Base-by-base conservation (phyloP, 2,797 vertebrate genomes). In the Enteromius trimaculatus region DNA sequence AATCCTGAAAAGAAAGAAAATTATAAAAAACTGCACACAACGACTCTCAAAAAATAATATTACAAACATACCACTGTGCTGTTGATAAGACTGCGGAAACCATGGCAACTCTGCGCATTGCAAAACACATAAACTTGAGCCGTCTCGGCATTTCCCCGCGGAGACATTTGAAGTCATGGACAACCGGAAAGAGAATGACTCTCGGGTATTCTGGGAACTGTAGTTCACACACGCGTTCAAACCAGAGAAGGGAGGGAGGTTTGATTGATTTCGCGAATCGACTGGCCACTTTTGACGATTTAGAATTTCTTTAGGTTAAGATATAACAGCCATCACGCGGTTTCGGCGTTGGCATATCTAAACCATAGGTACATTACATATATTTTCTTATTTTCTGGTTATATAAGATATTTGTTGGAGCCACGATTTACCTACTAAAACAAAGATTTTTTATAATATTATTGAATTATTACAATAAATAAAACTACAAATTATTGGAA, bases 161-260 rank as follows among this genome's bases (percentile, higher is more conserved):
- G 79, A 75, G 58, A 66, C 17, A 62, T 85, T 86, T 86, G 29
- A 83, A 66, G 58, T 19, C 60, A 14, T 26, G 83, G 77, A 83
- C 82, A 78, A 75, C 34, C 79, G 81, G 86, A 87, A 81, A 44
- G 2, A 21, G 64, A 37, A 55, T 14, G 37, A 8, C 9, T 42
- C 29, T 49, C 23, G 4, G 21, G 84, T 79, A 84, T 85, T 86
- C 13, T 89, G 86, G 90, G 89, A 85, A 77, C 55, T 86, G 82
- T 77, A 51, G 88, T 89, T 51, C 13, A 31, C 1, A 14, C 7
- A 23, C 37, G 11, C 39, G 39, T 51, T 68, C 13, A 47, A 34
- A 31, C 37, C 1, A 9, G 4, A 17, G 47, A 49, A 6, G n/a
- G 42, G 0, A 11, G 13, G 60, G 0, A 19, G 13, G 26, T 39